Percentiles rank a stretch among this genome's conserved stretches.
Conservation (phyloP, 2,888 invertebrate species). For the Miltochrista miniata region DNA sequence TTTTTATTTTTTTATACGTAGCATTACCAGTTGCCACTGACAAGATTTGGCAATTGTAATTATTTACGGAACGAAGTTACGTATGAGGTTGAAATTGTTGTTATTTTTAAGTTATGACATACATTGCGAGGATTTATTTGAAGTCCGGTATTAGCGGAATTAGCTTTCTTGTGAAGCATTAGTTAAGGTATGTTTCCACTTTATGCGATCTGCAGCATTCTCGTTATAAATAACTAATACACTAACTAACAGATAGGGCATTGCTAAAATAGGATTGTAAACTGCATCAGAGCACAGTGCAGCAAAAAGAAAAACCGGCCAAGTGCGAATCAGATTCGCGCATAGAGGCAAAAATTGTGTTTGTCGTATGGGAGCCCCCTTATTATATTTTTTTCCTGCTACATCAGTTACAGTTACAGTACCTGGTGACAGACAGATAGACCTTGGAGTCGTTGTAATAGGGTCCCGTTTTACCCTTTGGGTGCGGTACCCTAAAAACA, state of each 20-base stretch:
- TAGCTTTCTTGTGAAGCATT: too few relatives aligned
- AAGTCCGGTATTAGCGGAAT: too few relatives aligned
- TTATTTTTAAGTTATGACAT: not conserved
- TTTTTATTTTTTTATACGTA: conserved; percentile 22
- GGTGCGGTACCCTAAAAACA: not conserved
- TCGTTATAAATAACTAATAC: too few relatives aligned
- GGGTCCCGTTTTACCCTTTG: not conserved
- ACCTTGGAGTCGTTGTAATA: not conserved
- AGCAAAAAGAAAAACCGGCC: too few relatives aligned
- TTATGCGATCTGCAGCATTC: too few relatives aligned
- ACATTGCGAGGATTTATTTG: not conserved
- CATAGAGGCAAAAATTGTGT: not conserved
- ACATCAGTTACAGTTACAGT: not conserved
- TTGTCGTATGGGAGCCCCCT: not conserved
- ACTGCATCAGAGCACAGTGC: too few relatives aligned
- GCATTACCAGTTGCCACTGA: conserved; percentile 11
- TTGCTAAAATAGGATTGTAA: too few relatives aligned
- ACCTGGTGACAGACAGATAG: not conserved
- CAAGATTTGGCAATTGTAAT: conserved; percentile 1
- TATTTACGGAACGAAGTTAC: not conserved
- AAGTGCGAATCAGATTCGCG: not conserved
- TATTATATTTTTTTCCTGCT: not conserved
- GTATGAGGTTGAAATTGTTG: not conserved
- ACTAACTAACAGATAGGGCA: too few relatives aligned
- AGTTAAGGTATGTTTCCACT: too few relatives aligned